These are phyloP conservation scores for human DNA, from an alignment of 2,113 vertebrate genomes.

Conservation along the genomic window DNA sequence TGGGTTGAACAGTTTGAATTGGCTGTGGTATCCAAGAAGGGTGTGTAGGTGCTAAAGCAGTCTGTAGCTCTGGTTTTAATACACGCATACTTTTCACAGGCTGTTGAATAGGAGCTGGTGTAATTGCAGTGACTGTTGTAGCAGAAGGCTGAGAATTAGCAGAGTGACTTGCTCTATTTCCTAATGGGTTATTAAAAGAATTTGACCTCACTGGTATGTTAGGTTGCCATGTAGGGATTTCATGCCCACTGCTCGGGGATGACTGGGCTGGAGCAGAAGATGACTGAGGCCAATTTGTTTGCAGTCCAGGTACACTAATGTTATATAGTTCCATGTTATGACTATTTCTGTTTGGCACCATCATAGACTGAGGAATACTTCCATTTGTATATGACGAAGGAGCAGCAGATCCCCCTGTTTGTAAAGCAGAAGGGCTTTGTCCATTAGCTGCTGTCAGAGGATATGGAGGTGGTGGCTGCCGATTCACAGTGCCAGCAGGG, in stretches of 20 bases:
- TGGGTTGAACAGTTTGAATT: slow-evolving; percentile 80
- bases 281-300: slow-evolving; percentile 90
- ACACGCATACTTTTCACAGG: slow-evolving; percentile 97
- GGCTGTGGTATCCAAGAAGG: slow-evolving; percentile 92
- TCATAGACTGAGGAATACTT: slow-evolving; percentile 90
- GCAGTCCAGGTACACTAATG: slow-evolving; percentile 84
- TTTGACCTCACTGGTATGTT: slow-evolving; percentile 92
- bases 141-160: slow-evolving; percentile 93
- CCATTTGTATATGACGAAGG: slow-evolving; percentile 91
- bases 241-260: slow-evolving; percentile 88
- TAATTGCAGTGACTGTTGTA: slow-evolving; percentile 96
- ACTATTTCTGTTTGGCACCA: slow-evolving; percentile 94
- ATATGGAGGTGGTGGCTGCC: slow-evolving; percentile 95
- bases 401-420: slow-evolving; percentile 88
- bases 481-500: slow-evolving; percentile 83
- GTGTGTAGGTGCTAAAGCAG: slow-evolving; percentile 94
- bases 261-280: slow-evolving; percentile 87
- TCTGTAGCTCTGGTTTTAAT: slow-evolving; percentile 95
- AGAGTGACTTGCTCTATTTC: slow-evolving; percentile 84
- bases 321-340: slow-evolving; percentile 96
- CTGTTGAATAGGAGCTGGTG: slow-evolving; percentile 95
- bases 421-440: slow-evolving; percentile 93
- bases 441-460: slow-evolving; percentile 89
- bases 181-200: slow-evolving; percentile 94
- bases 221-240: slow-evolving; percentile 91